Evolutionary conservation across 1,140 invertebrate genomes (phyloP).

Genomic region (Druon quercuslanigerum): DNA sequence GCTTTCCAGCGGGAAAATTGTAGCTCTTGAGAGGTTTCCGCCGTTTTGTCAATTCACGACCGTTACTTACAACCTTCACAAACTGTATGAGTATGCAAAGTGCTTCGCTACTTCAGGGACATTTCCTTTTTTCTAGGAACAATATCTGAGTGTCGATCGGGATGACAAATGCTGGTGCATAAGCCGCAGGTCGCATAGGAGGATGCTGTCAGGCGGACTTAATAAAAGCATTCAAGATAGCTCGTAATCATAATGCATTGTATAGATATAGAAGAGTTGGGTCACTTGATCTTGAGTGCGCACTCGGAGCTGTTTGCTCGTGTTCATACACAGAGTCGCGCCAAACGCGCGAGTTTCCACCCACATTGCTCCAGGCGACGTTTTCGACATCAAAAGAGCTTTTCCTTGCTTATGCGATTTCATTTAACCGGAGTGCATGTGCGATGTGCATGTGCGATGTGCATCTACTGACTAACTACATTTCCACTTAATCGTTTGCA

Average conservation of each 20-base stretch:
- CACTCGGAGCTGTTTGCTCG: conserved; percentile 33
- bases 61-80: not conserved
- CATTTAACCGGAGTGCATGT: conserved; percentile 43
- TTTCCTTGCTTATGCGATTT: conserved; percentile 54
- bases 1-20: not conserved
- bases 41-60: not conserved
- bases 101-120: conserved; percentile 1
- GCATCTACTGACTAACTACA: not conserved
- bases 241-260: not conserved
- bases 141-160: conserved; percentile 5
- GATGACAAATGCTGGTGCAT: conserved; percentile 11
- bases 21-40: not conserved
- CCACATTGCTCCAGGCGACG: conserved; percentile 48
- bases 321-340: conserved; percentile 18
- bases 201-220: conserved; percentile 43
- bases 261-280: not conserved
- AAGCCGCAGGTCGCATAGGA: not conserved
- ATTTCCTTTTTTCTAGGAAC: not conserved
- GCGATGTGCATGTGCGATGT: not conserved
- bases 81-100: not conserved
- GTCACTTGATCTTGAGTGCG: not conserved
- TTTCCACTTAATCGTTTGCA: conserved; percentile 7
- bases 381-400: conserved; percentile 52
- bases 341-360: conserved; percentile 38
- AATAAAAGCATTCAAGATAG: conserved; percentile 45